These are phyloP conservation scores for Leptopilina myrica DNA, from an alignment of 2,888 invertebrate genomes.

Conservation along the genomic window DNA sequence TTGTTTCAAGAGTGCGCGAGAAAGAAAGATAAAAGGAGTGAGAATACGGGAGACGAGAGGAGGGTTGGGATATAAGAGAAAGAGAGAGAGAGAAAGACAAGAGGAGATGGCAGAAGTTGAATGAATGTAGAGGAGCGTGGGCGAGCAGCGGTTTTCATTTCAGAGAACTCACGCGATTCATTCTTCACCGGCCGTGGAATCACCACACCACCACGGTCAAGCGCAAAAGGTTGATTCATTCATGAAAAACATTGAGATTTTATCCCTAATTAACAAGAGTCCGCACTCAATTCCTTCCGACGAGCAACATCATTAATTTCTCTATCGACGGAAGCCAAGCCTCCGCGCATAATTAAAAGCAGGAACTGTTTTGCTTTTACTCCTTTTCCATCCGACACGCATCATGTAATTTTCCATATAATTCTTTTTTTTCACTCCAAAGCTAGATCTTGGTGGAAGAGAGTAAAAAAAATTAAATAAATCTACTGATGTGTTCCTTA, in stretches of 20 bases:
- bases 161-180: constrained; percentile 42
- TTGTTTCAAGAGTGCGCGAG: constrained; percentile 37
- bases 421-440: constrained; percentile 7
- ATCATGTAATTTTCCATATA: constrained; percentile 20
- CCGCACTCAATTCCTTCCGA: constrained; percentile 66
- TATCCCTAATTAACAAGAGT: constrained; percentile 71
- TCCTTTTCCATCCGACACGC: constrained; percentile 31
- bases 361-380: constrained; percentile 35
- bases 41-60: constrained; percentile 38
- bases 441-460: neutral
- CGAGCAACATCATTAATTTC: constrained; percentile 65
- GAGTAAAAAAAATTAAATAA: neutral
- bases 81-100: constrained; percentile 46
- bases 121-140: constrained; percentile 72
- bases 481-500: constrained; percentile 1
- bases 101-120: constrained; percentile 63
- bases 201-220: constrained; percentile 41
- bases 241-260: constrained; percentile 68
- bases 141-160: constrained; percentile 63
- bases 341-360: constrained; percentile 33
- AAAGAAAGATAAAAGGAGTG: constrained; percentile 45
- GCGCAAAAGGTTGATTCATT: constrained; percentile 63
- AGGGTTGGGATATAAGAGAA: constrained; percentile 38
- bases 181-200: constrained; percentile 43
- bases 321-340: constrained; percentile 45